phyloP scores from a whole-genome alignment of 1,140 invertebrate species.

The Trichonephila clavipes region DNA sequence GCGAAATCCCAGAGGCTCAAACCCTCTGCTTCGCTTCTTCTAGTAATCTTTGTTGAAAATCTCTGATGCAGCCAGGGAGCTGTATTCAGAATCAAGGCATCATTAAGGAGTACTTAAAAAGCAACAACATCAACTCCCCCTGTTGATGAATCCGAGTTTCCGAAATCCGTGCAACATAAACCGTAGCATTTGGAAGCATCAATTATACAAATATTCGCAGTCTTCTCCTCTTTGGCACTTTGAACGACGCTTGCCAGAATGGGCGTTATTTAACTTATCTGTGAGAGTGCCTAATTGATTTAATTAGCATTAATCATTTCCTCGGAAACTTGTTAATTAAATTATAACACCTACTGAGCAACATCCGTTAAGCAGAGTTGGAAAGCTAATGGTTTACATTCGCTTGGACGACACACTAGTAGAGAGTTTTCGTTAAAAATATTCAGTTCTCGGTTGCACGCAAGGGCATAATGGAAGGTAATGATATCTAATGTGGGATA shows the following conservation, averaged over 20 bases:
- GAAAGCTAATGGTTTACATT: constrained; percentile 13
- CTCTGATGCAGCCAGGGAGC: too few species aligned
- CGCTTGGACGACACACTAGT: neutral
- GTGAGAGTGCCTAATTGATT: constrained; percentile 70
- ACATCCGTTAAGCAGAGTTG: neutral
- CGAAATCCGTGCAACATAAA: neutral
- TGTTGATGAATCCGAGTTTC: constrained; percentile 47
- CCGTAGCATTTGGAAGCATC: constrained; percentile 48
- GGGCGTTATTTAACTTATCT: constrained; percentile 73
- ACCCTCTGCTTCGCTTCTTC: too few species aligned
- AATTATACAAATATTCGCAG: constrained; percentile 67
- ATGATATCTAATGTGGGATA: neutral
- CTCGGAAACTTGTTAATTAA: constrained; percentile 72
- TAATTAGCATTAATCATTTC: constrained; percentile 76
- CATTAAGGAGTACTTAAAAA: constrained; percentile 10
- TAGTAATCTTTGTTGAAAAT: too few species aligned
- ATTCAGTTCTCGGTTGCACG: neutral
- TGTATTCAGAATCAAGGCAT: neutral
- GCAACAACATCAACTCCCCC: constrained; percentile 22
- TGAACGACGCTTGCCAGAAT: constrained; percentile 4
- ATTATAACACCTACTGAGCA: constrained; percentile 68
- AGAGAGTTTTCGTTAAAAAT: neutral
- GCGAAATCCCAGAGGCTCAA: too few species aligned
- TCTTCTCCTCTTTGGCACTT: neutral
- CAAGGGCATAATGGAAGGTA: neutral